A percentile compares a stretch with the other conserved stretches of the same genome.
phyloP scores from a whole-genome alignment of 37 sponge, comb jelly and placozoan genomes.

The Oscarella lobularis region DNA sequence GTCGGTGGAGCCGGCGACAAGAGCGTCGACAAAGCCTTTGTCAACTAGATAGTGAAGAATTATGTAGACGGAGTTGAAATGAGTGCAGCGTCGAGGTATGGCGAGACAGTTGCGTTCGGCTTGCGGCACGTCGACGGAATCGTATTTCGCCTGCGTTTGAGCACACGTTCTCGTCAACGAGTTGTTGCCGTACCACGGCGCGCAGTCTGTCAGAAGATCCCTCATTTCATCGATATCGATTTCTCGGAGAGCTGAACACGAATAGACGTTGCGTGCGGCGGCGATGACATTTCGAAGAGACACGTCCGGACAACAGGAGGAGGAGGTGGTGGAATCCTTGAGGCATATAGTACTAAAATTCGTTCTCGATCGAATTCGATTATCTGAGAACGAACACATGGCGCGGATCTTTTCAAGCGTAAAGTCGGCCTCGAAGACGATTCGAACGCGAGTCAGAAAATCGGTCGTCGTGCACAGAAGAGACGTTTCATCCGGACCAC shows the following conservation, averaged over 20 bases:
- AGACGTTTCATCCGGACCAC: no score
- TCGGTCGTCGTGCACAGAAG: conserved; percentile 10
- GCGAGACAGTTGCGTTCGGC: no score
- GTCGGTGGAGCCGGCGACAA: neutral
- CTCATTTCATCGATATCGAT: neutral
- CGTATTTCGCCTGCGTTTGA: neutral
- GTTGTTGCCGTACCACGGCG: neutral
- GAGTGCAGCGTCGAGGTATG: neutral
- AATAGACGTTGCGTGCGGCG: neutral
- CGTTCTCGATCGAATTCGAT: neutral
- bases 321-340: neutral
- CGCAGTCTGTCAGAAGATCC: neutral
- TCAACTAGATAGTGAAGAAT: neutral
- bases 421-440: neutral
- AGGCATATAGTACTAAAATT: neutral
- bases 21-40: neutral
- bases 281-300: neutral
- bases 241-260: neutral
- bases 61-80: neutral
- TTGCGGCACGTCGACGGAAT: neutral
- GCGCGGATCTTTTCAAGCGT: neutral
- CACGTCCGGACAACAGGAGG: neutral
- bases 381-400: neutral
- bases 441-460: neutral
- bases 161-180: neutral